Evolutionary conservation across 1,140 invertebrate genomes (phyloP).

Genomic region (Penaeus chinensis): DNA sequence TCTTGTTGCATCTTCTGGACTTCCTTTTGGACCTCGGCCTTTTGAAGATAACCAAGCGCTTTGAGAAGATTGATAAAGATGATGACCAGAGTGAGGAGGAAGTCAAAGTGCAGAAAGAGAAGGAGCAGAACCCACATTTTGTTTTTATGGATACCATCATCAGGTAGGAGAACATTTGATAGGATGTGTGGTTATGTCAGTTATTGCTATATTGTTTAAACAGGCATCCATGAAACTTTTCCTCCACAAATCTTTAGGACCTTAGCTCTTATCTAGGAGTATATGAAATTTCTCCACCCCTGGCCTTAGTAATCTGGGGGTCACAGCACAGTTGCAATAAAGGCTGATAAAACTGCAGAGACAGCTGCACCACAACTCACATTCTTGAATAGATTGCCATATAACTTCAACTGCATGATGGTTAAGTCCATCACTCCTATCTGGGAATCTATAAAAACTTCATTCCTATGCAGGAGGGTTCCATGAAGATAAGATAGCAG

Average conservation of each 20-base stretch:
- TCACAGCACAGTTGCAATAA: too few species aligned
- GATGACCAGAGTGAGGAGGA: slow-evolving; percentile 41
- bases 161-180: slow-evolving; percentile 65
- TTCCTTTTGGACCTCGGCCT: slow-evolving; percentile 89
- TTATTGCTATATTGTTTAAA: not conserved
- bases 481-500: too few species aligned
- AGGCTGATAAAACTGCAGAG: not conserved
- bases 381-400: slow-evolving; percentile 5
- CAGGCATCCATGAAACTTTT: not conserved
- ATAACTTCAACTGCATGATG: slow-evolving; percentile 6
- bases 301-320: too few species aligned
- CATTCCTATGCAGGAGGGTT: too few species aligned
- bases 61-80: slow-evolving; percentile 49
- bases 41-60: slow-evolving; percentile 65
- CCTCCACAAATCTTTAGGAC: not conserved
- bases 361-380: slow-evolving; percentile 2
- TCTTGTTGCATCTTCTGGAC: slow-evolving; percentile 89
- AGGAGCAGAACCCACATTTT: slow-evolving; percentile 65
- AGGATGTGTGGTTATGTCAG: not conserved
- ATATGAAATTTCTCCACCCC: too few species aligned
- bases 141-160: slow-evolving; percentile 72
- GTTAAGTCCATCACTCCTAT: not conserved
- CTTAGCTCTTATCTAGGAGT: not conserved
- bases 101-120: slow-evolving; percentile 30
- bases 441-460: not conserved